Evolutionary conservation across 2,797 vertebrate genomes (phyloP), one percentile per base, ranked within the genome.

Genomic region (Gallirallus australis): DNA sequence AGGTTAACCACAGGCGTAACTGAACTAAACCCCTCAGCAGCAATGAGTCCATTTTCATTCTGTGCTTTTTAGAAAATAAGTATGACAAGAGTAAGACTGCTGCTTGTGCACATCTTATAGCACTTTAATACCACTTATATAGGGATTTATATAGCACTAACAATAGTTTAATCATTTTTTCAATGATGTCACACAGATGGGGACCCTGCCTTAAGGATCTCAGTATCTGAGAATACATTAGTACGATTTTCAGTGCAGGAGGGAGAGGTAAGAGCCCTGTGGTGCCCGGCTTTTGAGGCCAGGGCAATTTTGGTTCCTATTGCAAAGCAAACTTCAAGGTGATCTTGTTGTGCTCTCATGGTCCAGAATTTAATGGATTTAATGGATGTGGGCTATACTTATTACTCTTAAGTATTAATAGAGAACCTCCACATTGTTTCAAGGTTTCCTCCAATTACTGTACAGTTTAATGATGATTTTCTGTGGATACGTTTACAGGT

Each of bases 1-100:
- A 94, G 84, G 69, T 95, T 92, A 76, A 91, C 50, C 65, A 76
- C 54, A 93, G 63, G 24, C 9, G 4, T 72, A 75, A 90, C 47
- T 53, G 71, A 75, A 86, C 16, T 81, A 63, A 88, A 90, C 24
- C 57, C 59, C 57, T 78, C 39, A 79, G 69, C 50, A 87, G 16
- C 72, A 72, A 25, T 25, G 47, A 76, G 54, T 63, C 59, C 80
- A 35, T 86, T 94, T 86, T 81, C 24, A 21, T 78, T 69, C 57
- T 17, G 16, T 37, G 7, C 2, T 56, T 90, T 72, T 70, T 45
- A 64, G 37, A 86, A 82, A 90, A 86, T 1, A 73, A 4, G 23
- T 13, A 61, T 30, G 28, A 60, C 28, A 60, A 89, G 40, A 57
- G 15, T 37, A 84, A 63, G 71, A 39, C 15, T 60, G 42, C 64